Evolutionary conservation across 1,140 invertebrate genomes (phyloP).

Genomic region (Temnothorax curvispinosus): DNA sequence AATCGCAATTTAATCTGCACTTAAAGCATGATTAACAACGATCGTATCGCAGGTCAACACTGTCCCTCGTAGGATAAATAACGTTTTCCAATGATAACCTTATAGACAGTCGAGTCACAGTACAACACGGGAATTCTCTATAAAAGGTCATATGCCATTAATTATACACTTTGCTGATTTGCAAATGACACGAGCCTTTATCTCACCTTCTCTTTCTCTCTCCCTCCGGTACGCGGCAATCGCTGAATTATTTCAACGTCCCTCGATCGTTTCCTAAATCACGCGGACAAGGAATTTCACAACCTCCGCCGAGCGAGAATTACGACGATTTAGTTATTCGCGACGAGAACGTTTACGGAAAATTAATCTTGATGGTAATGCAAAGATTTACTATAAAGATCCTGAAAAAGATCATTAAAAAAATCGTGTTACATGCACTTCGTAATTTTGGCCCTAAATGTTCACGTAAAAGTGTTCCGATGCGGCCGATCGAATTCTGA

Average conservation of each 20-base stretch:
- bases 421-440: neutral
- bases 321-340: neutral
- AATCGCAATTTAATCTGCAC: conserved; percentile 56
- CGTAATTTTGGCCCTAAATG: neutral
- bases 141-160: conserved; percentile 33
- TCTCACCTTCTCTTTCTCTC: neutral
- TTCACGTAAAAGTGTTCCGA: neutral
- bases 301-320: neutral
- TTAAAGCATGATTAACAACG: conserved; percentile 50
- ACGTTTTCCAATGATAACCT: conserved; percentile 49
- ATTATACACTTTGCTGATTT: conserved; percentile 46
- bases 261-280: conserved; percentile 20
- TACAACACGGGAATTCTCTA: neutral
- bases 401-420: neutral
- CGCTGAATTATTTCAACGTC: conserved; percentile 43
- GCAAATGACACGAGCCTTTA: conserved; percentile 2
- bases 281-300: conserved; percentile 23
- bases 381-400: conserved; percentile 8
- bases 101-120: conserved; percentile 8
- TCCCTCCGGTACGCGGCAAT: neutral
- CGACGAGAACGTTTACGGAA: neutral
- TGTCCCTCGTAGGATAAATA: conserved; percentile 22
- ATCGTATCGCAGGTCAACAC: conserved; percentile 39
- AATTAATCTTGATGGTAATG: neutral
- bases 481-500: neutral